Evolutionary conservation across 2,888 invertebrate species (phyloP), one percentile per base, ranked within the genome.

Genomic region (Hirtodrosophila cameraria): DNA sequence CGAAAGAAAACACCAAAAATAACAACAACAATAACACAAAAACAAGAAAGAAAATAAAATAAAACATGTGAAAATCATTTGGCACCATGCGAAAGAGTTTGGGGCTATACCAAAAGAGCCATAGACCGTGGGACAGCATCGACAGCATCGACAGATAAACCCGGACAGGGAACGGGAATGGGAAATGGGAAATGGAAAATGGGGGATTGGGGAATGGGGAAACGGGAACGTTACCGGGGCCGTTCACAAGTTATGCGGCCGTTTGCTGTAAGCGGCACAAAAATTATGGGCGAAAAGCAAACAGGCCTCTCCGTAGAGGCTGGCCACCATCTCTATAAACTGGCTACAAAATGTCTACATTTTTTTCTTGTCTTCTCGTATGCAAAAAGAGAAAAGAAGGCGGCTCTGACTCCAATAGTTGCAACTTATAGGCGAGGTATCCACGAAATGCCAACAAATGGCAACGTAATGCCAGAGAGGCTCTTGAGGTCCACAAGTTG

Each of bases 61-160:
- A 69, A 71, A 78, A 80, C 85, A 78, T 80, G 79, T 78, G 79
- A 80, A 80, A 80, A 78, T 85, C 85, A 82, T 82, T 80, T 80
- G 71, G 79, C 85, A 82, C 60, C 70, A 59, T 59, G 54, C 53
- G 35, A 65, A 54, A 33, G 55, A 49, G 63, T 52, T 48, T 43
- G 49, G 23, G 23, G 23, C 23, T 23, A 23, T 23, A 23, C 23
- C 18, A 2, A 20, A 2, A 20, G 30, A 41, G 15, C n/a, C 23
- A 30, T 9, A 39, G 57, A 60, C 54, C 62, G 64, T 59, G 70
- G 74, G 75, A 68, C 63, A 52, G 12, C 61, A 57, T 16, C 54
- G 59, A 71, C 79, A 62, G 80, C 52, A 62, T 52, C 63, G 58
- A 54, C n/a, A 57, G 84, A 80, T 80, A 83, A 77, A 80, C 64